These are phyloP conservation scores for Dorcus hopei DNA, from an alignment of 2,888 invertebrate species.

Conservation along the genomic window DNA sequence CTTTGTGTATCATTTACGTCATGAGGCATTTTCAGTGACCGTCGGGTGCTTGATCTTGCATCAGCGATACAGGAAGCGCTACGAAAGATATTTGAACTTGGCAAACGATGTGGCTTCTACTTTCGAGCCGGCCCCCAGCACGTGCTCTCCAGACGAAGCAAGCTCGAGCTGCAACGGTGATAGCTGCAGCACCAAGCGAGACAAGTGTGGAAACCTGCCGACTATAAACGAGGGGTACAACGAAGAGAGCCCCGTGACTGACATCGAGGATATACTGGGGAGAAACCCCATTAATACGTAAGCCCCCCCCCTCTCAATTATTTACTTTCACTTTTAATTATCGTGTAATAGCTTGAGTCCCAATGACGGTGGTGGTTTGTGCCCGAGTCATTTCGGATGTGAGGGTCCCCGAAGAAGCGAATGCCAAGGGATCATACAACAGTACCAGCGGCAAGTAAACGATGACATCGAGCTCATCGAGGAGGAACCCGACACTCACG, in stretches of 20 bases:
- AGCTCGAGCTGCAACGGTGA: not conserved
- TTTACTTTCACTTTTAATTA: too few species aligned
- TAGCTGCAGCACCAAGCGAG: conserved; percentile 1
- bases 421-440: conserved; percentile 53
- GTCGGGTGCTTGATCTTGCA: conserved; percentile 79
- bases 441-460: conserved; percentile 53
- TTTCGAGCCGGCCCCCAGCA: conserved; percentile 24
- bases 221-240: conserved; percentile 47
- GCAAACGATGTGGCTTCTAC: conserved; percentile 56
- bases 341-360: not conserved
- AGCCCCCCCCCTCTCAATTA: too few species aligned
- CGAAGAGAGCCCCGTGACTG: conserved; percentile 49
- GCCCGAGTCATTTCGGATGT: conserved; percentile 55
- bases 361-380: conserved; percentile 32
- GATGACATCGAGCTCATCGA: conserved; percentile 54
- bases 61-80: conserved; percentile 72
- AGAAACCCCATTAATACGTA: not conserved
- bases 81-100: conserved; percentile 63
- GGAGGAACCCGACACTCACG: conserved; percentile 55
- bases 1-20: not conserved
- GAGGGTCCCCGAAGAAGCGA: conserved; percentile 50
- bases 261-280: conserved; percentile 62
- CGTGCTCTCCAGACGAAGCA: not conserved
- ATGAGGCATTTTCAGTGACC: conserved; percentile 58
- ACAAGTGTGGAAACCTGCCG: conserved; percentile 36